These are phyloP conservation scores for Troglohyphantes excavatus DNA, from an alignment of 2,888 invertebrate species.

Conservation along the genomic window DNA sequence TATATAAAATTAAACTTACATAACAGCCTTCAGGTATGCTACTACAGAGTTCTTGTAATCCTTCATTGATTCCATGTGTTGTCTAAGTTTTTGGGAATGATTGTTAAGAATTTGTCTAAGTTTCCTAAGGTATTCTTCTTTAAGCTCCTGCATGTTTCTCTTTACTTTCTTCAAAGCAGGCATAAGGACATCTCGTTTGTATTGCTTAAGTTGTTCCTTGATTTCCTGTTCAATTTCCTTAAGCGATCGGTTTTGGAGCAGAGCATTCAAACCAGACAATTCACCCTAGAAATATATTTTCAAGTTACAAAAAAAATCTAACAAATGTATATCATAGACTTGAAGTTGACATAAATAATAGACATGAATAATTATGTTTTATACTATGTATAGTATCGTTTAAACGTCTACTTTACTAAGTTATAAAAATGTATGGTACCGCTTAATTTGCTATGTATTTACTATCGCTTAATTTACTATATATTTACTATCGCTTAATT, in stretches of 20 bases:
- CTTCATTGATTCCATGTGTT: neutral
- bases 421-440: too few relatives aligned
- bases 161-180: neutral
- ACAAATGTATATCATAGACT: too few relatives aligned
- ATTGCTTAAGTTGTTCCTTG: neutral
- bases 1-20: neutral
- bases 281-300: constrained; percentile 20
- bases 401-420: too few relatives aligned
- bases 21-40: neutral
- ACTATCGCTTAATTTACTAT: too few relatives aligned
- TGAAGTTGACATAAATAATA: too few relatives aligned
- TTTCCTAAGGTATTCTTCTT: neutral
- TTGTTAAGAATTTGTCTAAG: neutral
- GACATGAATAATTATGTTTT: too few relatives aligned
- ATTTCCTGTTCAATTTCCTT: constrained; percentile 19
- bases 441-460: too few relatives aligned
- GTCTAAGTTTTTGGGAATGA: neutral
- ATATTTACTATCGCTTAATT: too few relatives aligned
- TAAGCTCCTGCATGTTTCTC: neutral
- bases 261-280: neutral
- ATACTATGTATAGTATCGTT: too few relatives aligned
- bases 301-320: neutral
- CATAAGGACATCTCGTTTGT: neutral
- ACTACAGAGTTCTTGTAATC: neutral
- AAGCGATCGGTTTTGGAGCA: neutral